Evolutionary conservation across 2,797 vertebrate species (phyloP), one percentile per base, ranked within the genome.

Genomic region (Sparidentex hasta): DNA sequence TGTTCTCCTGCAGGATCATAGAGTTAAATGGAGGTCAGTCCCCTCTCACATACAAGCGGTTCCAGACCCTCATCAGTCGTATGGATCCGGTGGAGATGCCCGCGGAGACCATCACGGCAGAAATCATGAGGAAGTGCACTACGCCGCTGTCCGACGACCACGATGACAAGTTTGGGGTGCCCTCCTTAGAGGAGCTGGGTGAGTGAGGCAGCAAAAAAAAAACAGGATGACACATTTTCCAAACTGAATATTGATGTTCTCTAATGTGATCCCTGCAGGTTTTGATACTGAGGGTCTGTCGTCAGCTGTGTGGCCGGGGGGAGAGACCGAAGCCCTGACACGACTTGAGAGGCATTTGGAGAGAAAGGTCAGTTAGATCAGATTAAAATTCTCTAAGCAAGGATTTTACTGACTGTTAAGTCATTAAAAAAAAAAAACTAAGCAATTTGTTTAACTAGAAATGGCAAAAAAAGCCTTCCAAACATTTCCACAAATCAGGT

Each of bases 141-240:
- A 99, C 97, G 38, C 97, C 97, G 20, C 87, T 99, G 80, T 96
- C 95, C 17, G 97, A 99, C 20, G 98, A 99, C 88, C 98, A 99
- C 0, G 98, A 99, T 0, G 98, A 99, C 78, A 98, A 97, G 87
- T 99, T 98, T 0, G 98, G 98, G 2, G 98, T 99, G 27, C 98
- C 98, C 0, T 97, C 98, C 0, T 92, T 99, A 77, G 98, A 99
- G 92, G 98, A 99, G 90, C 93, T 99, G n/a, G 98, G 98, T 99
- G 80, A 86, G 94, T 71, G 11, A 7, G 9, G 38, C 38, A n/a
- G n/a, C n/a, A n/a, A n/a, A n/a, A n/a, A n/a, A 1, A 16, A 16
- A 43, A 41, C 48, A 48, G 13, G 62, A 46, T 33, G 9, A 1
- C 13, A n/a, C 17, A 44, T 51, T 2, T 2, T 18, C 4, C 38